Percentiles rank a stretch among this genome's conserved stretches.
phyloP scores from a whole-genome alignment of 37 sponge, comb jelly and placozoan genomes.

The Spongia lamella region DNA sequence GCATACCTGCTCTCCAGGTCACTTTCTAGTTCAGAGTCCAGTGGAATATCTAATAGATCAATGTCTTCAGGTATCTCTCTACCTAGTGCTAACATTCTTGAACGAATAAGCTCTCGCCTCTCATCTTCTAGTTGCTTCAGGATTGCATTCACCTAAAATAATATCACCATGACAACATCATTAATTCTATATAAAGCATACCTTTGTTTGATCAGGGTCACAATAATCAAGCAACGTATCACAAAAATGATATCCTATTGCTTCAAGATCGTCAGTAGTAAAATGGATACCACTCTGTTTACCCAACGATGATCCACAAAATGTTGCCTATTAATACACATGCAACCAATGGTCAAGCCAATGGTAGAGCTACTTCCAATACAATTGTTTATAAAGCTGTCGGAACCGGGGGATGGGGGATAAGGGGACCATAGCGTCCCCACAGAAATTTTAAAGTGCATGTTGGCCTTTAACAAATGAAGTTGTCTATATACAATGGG shows the following conservation, averaged over 20 bases:
- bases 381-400: no score
- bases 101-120: slow-evolving; percentile 31
- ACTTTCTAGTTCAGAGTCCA: slow-evolving; percentile 13
- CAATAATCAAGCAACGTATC: slow-evolving; percentile 98
- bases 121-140: slow-evolving; percentile 59
- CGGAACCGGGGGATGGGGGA: no score
- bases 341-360: no score
- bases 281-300: slow-evolving; percentile 65
- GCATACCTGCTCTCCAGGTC: slow-evolving; percentile 36
- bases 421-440: no score
- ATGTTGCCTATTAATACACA: slow-evolving; percentile 59
- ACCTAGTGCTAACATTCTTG: slow-evolving; percentile 39
- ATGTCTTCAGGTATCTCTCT: slow-evolving; percentile 50
- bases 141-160: slow-evolving; percentile 41
- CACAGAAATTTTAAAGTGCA: no score
- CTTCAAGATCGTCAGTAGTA: slow-evolving; percentile 78
- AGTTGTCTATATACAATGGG: no score
- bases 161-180: not conserved
- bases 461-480: no score
- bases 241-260: slow-evolving; percentile 92
- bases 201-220: slow-evolving; percentile 91
- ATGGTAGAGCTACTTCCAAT: no score
- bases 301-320: slow-evolving; percentile 82
- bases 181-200: not conserved
- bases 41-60: slow-evolving; percentile 75